Conservation (phyloP, 2,113 vertebrate genomes). For the Bos indicus region DNA sequence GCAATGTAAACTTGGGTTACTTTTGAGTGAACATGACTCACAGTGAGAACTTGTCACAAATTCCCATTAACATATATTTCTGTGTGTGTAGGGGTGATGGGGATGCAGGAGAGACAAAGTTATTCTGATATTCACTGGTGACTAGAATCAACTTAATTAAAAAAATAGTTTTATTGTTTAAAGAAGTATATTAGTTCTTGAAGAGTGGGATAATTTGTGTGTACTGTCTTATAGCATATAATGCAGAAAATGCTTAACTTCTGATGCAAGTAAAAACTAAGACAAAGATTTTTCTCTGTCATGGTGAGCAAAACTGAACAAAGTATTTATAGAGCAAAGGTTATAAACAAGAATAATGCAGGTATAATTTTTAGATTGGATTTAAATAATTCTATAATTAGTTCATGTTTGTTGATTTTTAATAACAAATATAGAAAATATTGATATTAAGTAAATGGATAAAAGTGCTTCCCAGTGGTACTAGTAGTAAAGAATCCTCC, state of each 20-base stretch:
- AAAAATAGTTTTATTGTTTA: not conserved
- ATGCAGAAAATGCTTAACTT: not conserved
- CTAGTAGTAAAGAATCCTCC: not conserved
- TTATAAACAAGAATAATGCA: not conserved
- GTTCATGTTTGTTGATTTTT: not conserved
- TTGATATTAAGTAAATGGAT: not conserved
- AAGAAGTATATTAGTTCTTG: not conserved
- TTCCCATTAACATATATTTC: not conserved
- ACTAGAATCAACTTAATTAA: not conserved
- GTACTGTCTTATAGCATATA: not conserved
- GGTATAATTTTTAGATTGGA: not conserved
- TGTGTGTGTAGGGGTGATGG: not conserved
- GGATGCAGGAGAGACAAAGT: not conserved
- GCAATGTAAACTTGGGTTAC: not conserved
- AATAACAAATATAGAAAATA: not conserved
- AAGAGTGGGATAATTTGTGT: not conserved
- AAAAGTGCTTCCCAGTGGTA: not conserved
- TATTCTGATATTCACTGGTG: not conserved
- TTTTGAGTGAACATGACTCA: not conserved
- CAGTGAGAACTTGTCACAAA: not conserved
- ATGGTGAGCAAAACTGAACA: not conserved
- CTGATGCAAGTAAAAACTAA: not conserved
- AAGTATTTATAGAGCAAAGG: not conserved
- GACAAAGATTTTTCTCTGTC: not conserved
- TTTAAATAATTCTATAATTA: not conserved